These are phyloP conservation scores for Megatriorchis doriae DNA, from an alignment of 2,113 vertebrate species.

Conservation along the genomic window DNA sequence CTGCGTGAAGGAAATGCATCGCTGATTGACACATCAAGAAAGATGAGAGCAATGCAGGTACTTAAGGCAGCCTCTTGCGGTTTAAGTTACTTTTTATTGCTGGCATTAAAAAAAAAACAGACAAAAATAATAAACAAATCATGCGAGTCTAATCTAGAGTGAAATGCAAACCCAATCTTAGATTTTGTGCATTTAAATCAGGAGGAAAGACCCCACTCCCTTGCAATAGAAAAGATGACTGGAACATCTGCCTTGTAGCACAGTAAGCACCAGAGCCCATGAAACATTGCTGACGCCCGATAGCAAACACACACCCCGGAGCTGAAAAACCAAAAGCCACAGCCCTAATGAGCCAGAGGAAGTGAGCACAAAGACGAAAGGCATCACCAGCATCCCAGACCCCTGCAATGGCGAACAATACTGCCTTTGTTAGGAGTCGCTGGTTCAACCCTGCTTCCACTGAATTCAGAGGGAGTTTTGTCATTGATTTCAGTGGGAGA, in stretches of 20 bases:
- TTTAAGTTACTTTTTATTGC: not conserved
- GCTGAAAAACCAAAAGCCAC: constrained; percentile 18
- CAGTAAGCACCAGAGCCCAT: not conserved
- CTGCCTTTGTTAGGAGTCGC: not conserved
- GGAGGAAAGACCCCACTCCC: not conserved
- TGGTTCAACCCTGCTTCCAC: not conserved
- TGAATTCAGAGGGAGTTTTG: not conserved
- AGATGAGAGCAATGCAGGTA: not conserved
- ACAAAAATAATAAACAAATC: not conserved
- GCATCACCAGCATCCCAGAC: constrained; percentile 9
- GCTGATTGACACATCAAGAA: not conserved
- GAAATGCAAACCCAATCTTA: not conserved
- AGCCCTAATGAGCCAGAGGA: constrained; percentile 16
- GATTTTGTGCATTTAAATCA: not conserved
- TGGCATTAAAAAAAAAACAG: not conserved
- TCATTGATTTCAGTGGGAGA: not conserved
- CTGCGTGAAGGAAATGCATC: not conserved
- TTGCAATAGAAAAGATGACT: not conserved
- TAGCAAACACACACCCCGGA: not conserved
- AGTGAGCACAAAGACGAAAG: constrained; percentile 19
- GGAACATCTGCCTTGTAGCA: not conserved
- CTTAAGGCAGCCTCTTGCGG: not conserved
- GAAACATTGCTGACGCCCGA: not conserved
- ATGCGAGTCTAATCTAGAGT: not conserved
- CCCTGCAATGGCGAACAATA: not conserved